phyloP scores from a whole-genome alignment of 2,113 vertebrate genomes.

The Empidonax traillii region DNA sequence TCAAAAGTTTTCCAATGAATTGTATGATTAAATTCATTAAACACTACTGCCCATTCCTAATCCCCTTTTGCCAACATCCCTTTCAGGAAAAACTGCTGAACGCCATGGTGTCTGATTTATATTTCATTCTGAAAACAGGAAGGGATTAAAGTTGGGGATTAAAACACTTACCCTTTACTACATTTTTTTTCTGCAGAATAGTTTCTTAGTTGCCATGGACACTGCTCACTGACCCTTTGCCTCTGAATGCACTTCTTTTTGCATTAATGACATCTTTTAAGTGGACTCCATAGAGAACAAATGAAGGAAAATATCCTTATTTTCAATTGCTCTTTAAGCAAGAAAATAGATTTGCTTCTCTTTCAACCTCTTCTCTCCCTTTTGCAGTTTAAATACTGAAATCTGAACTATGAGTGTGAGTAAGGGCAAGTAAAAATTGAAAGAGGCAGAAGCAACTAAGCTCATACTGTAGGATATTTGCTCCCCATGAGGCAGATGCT shows the following conservation, averaged over 20 bases:
- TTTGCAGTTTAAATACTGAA: conserved; percentile 40
- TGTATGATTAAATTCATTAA: conserved; percentile 77
- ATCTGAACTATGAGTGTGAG: conserved; percentile 30
- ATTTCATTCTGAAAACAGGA: conserved; percentile 81
- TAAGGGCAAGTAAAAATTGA: background rate
- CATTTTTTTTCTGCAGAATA: conserved; percentile 71
- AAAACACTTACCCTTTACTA: conserved; percentile 76
- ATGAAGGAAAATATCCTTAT: conserved; percentile 49
- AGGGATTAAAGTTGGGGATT: conserved; percentile 81
- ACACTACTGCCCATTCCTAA: conserved; percentile 71
- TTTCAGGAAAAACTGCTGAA: conserved; percentile 76
- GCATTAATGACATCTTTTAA: conserved; percentile 74
- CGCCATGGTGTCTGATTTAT: conserved; percentile 74
- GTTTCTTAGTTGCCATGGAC: conserved; percentile 77
- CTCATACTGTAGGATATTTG: background rate
- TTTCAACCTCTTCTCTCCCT: background rate
- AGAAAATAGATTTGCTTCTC: conserved; percentile 38
- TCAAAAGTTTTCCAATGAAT: conserved; percentile 75
- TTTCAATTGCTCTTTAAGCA: conserved; percentile 44
- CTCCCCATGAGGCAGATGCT: background rate
- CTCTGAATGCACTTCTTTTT: conserved; percentile 61
- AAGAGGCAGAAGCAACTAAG: background rate
- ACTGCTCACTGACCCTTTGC: conserved; percentile 70
- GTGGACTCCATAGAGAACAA: conserved; percentile 66
- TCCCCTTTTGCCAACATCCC: conserved; percentile 69